These are phyloP conservation scores for Orius insidiosus DNA, from an alignment of 1,140 invertebrate species.

Conservation along the genomic window DNA sequence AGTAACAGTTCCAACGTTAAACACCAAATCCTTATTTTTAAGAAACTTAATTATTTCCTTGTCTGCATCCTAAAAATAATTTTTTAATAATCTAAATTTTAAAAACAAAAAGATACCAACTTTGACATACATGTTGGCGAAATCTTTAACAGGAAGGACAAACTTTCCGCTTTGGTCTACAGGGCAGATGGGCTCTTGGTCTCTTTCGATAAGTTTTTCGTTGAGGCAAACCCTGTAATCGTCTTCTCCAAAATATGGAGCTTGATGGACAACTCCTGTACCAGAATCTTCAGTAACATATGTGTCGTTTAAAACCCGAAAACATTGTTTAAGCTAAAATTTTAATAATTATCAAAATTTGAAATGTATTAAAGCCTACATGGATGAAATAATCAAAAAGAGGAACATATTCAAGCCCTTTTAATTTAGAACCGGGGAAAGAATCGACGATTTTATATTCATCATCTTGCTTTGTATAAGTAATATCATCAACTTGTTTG, in stretches of 20 bases:
- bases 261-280: constrained; percentile 99
- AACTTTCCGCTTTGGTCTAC: constrained; percentile 85
- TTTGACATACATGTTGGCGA: constrained; percentile 83
- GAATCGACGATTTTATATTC: constrained; percentile 26
- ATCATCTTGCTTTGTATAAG: not conserved
- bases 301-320: constrained; percentile 66
- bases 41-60: constrained; percentile 73
- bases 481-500: constrained; percentile 47
- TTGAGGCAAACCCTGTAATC: constrained; percentile 78
- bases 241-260: constrained; percentile 98
- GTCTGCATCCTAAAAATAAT: constrained; percentile 43
- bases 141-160: constrained; percentile 70
- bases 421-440: constrained; percentile 65
- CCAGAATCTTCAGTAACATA: constrained; percentile 96
- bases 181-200: constrained; percentile 82
- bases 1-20: constrained; percentile 59
- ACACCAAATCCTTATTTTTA: constrained; percentile 54
- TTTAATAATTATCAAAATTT: no score
- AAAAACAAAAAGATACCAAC: constrained; percentile 37
- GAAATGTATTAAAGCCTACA: constrained; percentile 25
- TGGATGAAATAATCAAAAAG: constrained; percentile 76
- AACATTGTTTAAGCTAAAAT: constrained; percentile 35
- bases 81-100: no score
- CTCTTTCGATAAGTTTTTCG: constrained; percentile 63
- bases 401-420: constrained; percentile 74